These are phyloP conservation scores for Ceratosolen fusciceps DNA, from an alignment of 1,140 invertebrate species.

Conservation along the genomic window DNA sequence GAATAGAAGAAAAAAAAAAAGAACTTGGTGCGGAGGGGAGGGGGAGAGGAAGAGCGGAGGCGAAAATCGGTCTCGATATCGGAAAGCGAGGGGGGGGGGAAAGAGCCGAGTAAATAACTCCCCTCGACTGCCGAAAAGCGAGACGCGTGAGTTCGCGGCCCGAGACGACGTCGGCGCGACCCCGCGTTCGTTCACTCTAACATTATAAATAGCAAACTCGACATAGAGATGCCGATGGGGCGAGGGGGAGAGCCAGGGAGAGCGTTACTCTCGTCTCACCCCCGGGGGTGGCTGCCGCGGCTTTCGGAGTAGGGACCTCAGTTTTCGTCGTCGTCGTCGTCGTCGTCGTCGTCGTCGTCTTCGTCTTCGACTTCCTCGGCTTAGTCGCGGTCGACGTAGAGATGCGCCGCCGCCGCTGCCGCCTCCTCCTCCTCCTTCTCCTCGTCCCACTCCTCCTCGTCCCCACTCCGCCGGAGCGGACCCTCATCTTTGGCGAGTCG, in stretches of 20 bases:
- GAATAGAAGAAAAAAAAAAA: no score
- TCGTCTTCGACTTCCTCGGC: not conserved
- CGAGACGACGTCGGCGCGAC: slow-evolving; percentile 36
- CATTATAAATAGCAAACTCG: slow-evolving; percentile 63
- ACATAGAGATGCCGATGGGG: no score
- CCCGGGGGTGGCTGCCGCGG: no score
- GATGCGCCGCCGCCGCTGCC: not conserved
- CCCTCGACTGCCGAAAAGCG: not conserved
- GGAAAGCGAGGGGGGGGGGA: slow-evolving; percentile 6
- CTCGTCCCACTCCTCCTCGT: not conserved
- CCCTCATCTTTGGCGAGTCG: no score
- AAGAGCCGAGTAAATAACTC: not conserved
- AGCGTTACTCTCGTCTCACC: no score
- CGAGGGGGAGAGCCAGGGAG: no score
- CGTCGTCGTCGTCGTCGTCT: no score
- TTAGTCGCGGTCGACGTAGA: slow-evolving; percentile 1
- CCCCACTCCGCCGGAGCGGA: no score
- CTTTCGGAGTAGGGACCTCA: no score
- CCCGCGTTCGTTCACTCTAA: slow-evolving; percentile 62
- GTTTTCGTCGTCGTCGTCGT: no score
- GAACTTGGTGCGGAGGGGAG: no score
- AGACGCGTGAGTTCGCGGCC: not conserved
- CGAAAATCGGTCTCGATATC: slow-evolving; percentile 21
- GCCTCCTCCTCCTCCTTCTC: not conserved
- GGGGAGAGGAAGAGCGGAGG: no score